Conservation (phyloP, 1,140 invertebrate species). For the Whitmania pigra region DNA sequence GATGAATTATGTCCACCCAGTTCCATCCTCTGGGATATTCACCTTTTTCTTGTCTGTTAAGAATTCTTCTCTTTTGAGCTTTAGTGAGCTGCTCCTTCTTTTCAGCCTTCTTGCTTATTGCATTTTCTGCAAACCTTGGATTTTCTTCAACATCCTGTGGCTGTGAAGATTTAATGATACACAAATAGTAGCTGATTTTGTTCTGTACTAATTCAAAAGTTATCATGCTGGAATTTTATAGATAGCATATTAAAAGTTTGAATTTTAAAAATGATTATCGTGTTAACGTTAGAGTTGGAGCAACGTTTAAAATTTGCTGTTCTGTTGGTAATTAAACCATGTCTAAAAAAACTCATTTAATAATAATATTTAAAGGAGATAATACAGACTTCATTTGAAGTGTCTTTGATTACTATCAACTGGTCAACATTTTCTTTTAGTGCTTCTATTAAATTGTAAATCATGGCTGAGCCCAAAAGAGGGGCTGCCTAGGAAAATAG, state of each 20-base stretch:
- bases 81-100: slow-evolving; percentile 59
- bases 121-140: slow-evolving; percentile 22
- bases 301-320: too few species aligned
- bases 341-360: not conserved
- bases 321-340: too few species aligned
- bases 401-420: not conserved
- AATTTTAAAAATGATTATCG: too few species aligned
- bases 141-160: slow-evolving; percentile 22
- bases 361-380: slow-evolving; percentile 7
- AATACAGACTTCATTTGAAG: not conserved
- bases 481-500: not conserved
- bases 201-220: too few species aligned
- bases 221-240: too few species aligned
- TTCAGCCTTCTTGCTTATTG: slow-evolving; percentile 36
- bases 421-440: not conserved
- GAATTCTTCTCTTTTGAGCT: slow-evolving; percentile 74
- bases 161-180: too few species aligned
- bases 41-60: slow-evolving; percentile 50
- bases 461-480: not conserved
- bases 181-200: too few species aligned
- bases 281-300: too few species aligned
- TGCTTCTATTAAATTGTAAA: not conserved
- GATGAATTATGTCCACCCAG: slow-evolving; percentile 88
- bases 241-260: too few species aligned
- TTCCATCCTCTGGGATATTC: slow-evolving; percentile 75